Conservation (phyloP, 1,140 invertebrate genomes). For the Babylonia areolata region DNA sequence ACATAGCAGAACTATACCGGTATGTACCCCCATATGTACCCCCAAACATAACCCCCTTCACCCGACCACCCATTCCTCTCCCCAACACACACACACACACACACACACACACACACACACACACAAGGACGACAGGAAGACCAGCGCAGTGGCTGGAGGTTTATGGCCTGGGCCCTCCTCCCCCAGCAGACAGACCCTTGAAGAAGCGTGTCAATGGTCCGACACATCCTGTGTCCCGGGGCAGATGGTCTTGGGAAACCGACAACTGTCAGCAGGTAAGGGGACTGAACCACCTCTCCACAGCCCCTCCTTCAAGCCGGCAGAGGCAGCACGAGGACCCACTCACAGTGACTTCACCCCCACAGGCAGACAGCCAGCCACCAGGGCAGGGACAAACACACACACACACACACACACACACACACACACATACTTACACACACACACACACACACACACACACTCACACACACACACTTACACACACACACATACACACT, state of each 20-base stretch:
- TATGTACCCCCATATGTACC: no score
- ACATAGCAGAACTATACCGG: no score
- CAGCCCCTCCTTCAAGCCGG: not conserved
- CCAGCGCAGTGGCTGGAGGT: not conserved
- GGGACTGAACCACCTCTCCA: not conserved
- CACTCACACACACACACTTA: no score
- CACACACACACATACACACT: no score
- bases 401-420: no score
- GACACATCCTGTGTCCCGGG: not conserved
- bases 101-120: not conserved
- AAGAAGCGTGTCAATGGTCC: not conserved
- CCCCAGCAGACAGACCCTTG: not conserved
- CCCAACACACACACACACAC: not conserved
- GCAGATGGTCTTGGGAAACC: constrained; percentile 18
- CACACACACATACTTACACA: no score
- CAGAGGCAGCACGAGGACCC: not conserved
- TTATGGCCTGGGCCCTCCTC: not conserved
- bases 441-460: no score
- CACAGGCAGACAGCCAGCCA: not conserved
- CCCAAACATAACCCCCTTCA: no score
- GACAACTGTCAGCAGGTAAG: constrained; percentile 14
- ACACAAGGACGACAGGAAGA: not conserved
- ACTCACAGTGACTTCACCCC: not conserved
- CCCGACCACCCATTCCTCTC: no score
- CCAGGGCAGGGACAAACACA: no score